Evolutionary conservation across 2,888 invertebrate genomes (phyloP).

Genomic region (Agriotes lineatus): DNA sequence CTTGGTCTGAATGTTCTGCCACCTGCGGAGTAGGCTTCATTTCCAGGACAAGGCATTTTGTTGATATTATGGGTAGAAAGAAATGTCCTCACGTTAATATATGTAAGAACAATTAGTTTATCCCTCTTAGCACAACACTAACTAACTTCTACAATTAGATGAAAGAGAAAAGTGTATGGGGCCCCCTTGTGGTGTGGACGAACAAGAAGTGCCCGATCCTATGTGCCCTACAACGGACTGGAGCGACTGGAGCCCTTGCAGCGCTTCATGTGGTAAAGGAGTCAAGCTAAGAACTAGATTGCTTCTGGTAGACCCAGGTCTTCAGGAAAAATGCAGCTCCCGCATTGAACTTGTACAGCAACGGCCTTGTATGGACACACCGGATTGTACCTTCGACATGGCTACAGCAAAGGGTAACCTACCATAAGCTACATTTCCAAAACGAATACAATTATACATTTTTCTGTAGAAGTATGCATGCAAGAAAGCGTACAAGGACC

Average conservation of each 20-base stretch:
- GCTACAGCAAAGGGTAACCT: slow-evolving; percentile 81
- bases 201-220: slow-evolving; percentile 72
- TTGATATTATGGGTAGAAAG: slow-evolving; percentile 81
- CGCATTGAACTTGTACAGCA: slow-evolving; percentile 83
- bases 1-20: slow-evolving; percentile 89
- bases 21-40: slow-evolving; percentile 85
- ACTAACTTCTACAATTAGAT: slow-evolving; percentile 63
- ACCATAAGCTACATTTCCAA: not conserved
- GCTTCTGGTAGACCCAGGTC: slow-evolving; percentile 74
- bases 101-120: slow-evolving; percentile 63
- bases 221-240: slow-evolving; percentile 86
- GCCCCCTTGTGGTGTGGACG: slow-evolving; percentile 73
- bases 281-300: slow-evolving; percentile 80
- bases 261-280: slow-evolving; percentile 89
- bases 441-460: not conserved
- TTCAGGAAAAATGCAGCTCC: slow-evolving; percentile 75
- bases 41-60: slow-evolving; percentile 81
- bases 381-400: slow-evolving; percentile 79
- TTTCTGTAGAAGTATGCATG: slow-evolving; percentile 81
- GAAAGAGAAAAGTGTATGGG: slow-evolving; percentile 87
- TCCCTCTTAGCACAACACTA: not conserved
- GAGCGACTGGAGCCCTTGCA: slow-evolving; percentile 94
- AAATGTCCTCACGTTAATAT: slow-evolving; percentile 83
- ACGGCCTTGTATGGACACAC: slow-evolving; percentile 75
- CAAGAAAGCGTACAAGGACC: slow-evolving; percentile 84